These are phyloP conservation scores for Parnassius glacialis DNA, from an alignment of 2,888 invertebrate genomes.

Conservation along the genomic window DNA sequence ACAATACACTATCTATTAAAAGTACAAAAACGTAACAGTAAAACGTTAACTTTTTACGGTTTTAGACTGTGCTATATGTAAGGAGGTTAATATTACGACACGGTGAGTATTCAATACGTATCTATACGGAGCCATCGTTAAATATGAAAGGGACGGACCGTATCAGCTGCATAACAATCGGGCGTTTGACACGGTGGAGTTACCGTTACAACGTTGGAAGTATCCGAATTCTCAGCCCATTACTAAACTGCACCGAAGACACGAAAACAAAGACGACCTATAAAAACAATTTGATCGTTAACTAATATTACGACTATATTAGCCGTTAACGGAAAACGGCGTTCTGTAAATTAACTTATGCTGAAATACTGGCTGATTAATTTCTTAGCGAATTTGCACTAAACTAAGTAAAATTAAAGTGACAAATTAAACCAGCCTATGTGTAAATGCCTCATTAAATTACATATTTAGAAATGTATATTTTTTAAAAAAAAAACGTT, in stretches of 20 bases:
- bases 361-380: too few species aligned
- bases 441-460: too few species aligned
- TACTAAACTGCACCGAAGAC: constrained; percentile 29
- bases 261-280: background rate
- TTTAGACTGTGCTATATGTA: constrained; percentile 19
- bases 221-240: constrained; percentile 43
- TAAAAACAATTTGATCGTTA: too few species aligned
- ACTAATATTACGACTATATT: too few species aligned
- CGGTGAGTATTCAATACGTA: constrained; percentile 25
- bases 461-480: too few species aligned
- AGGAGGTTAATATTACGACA: constrained; percentile 25
- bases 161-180: constrained; percentile 48
- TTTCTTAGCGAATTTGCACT: too few species aligned
- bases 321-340: too few species aligned
- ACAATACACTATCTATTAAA: too few species aligned
- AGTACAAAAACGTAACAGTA: background rate
- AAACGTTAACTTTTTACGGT: background rate
- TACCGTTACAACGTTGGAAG: constrained; percentile 44
- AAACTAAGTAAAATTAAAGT: too few species aligned
- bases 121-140: constrained; percentile 30
- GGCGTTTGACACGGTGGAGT: constrained; percentile 37
- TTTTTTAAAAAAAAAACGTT: too few species aligned
- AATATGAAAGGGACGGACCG: constrained; percentile 38
- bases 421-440: too few species aligned
- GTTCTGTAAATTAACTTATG: too few species aligned